phyloP scores from a whole-genome alignment of 2,888 invertebrate species.

The Drosophila vallismaia region DNA sequence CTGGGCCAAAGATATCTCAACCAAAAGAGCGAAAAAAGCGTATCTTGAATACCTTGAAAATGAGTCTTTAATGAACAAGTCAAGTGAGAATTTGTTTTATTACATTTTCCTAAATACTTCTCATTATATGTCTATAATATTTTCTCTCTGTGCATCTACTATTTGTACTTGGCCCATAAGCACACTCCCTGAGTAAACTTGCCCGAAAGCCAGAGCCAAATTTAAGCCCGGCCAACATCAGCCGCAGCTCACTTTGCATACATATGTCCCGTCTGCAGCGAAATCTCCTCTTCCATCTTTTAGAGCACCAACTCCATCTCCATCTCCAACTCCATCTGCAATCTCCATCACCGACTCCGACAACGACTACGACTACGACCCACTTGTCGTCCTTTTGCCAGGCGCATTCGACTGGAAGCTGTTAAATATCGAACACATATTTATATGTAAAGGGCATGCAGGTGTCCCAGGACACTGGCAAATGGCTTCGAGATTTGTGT shows the following conservation, averaged over 20 bases:
- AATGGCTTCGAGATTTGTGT: constrained; percentile 69
- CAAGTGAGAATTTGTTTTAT: neutral
- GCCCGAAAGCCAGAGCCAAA: constrained; percentile 54
- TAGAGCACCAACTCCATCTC: neutral
- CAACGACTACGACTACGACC: constrained; percentile 24
- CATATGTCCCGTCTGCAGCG: constrained; percentile 47
- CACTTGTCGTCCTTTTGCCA: constrained; percentile 9
- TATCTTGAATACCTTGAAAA: neutral
- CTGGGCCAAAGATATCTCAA: neutral
- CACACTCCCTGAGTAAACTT: constrained; percentile 55
- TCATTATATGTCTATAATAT: neutral
- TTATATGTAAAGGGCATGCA: constrained; percentile 31
- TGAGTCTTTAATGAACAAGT: neutral
- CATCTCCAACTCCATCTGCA: neutral
- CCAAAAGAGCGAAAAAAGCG: neutral
- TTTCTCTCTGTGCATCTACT: constrained; percentile 57
- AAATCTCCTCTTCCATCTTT: neutral
- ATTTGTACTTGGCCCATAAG: constrained; percentile 61
- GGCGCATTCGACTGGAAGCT: constrained; percentile 67
- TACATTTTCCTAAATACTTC: too few species aligned
- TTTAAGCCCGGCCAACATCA: constrained; percentile 60
- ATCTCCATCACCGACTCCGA: constrained; percentile 20
- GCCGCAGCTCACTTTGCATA: constrained; percentile 59
- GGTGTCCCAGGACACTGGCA: constrained; percentile 52
- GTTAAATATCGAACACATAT: constrained; percentile 73